Percentiles rank a stretch among this genome's conserved stretches.
Conservation (phyloP, 2,113 vertebrate genomes). For the Silurus meridionalis region DNA sequence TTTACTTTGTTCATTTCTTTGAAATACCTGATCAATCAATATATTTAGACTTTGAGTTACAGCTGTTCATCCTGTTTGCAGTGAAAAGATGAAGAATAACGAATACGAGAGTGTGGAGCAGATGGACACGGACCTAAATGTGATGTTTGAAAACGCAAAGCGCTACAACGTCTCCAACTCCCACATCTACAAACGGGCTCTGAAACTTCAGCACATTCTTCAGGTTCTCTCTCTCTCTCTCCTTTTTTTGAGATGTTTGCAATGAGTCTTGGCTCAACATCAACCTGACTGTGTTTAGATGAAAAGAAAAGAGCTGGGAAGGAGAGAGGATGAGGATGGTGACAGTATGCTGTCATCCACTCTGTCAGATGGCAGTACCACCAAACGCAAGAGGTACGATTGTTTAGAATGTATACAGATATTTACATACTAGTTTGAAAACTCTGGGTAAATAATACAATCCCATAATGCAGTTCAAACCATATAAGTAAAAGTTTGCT, state of each 20-base stretch:
- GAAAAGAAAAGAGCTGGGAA: constrained; percentile 92
- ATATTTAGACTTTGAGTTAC: not conserved
- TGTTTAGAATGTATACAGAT: constrained; percentile 12
- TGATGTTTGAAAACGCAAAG: constrained; percentile 98
- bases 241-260: not conserved
- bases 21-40: not conserved
- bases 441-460: not conserved
- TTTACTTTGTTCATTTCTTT: not conserved
- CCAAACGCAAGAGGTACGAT: constrained; percentile 91
- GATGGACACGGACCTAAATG: constrained; percentile 86
- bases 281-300: constrained; percentile 67
- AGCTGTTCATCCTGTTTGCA: constrained; percentile 56
- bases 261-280: not conserved
- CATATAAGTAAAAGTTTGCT: not conserved
- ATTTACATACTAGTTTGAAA: not conserved
- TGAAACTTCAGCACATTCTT: constrained; percentile 95
- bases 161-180: constrained; percentile 96
- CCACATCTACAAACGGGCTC: constrained; percentile 92
- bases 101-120: constrained; percentile 95
- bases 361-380: constrained; percentile 89
- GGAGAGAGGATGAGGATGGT: constrained; percentile 91
- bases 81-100: constrained; percentile 93
- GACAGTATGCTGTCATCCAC: constrained; percentile 97
- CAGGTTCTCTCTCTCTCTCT: constrained; percentile 74
- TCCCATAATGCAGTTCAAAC: not conserved